These are phyloP conservation scores for Numenius phaeopus DNA, from an alignment of 2,797 vertebrate genomes.

Conservation along the genomic window DNA sequence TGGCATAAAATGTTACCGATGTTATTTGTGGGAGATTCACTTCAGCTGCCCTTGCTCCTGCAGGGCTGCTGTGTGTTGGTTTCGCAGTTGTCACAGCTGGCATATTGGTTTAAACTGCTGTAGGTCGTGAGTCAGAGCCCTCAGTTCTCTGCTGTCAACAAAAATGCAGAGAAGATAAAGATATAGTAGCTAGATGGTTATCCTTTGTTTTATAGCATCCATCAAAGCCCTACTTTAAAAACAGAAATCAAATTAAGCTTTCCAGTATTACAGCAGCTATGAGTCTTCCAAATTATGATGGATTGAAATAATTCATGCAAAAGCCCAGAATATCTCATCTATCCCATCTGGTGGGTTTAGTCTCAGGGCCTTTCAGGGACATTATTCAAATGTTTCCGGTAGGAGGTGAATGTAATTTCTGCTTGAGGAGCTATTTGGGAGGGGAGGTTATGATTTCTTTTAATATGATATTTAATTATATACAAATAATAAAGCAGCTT, in stretches of 20 bases:
- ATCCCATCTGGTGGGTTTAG: constrained; percentile 57
- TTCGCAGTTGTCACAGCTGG: constrained; percentile 26
- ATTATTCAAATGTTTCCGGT: constrained; percentile 53
- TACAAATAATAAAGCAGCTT: constrained; percentile 22
- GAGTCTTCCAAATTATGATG: constrained; percentile 64
- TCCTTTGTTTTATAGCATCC: constrained; percentile 55
- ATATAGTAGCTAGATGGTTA: constrained; percentile 43
- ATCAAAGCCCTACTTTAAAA: constrained; percentile 56
- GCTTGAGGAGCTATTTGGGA: constrained; percentile 24
- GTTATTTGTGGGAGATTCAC: not conserved
- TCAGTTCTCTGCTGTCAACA: constrained; percentile 28
- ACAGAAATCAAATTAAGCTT: constrained; percentile 63
- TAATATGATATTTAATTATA: constrained; percentile 52
- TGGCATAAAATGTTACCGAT: not conserved
- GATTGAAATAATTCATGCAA: constrained; percentile 66
- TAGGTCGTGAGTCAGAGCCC: constrained; percentile 22
- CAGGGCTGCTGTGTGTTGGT: not conserved
- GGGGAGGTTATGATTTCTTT: constrained; percentile 37
- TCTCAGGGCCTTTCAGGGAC: constrained; percentile 31
- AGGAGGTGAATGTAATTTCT: constrained; percentile 29
- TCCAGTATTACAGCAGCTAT: constrained; percentile 50
- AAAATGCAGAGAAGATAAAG: constrained; percentile 26
- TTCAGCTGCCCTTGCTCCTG: not conserved
- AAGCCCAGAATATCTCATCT: constrained; percentile 47
- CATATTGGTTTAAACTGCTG: not conserved